A percentile compares a stretch with the other conserved stretches of the same genome.
phyloP scores from a whole-genome alignment of 2,113 vertebrate species.

The Natator depressus region DNA sequence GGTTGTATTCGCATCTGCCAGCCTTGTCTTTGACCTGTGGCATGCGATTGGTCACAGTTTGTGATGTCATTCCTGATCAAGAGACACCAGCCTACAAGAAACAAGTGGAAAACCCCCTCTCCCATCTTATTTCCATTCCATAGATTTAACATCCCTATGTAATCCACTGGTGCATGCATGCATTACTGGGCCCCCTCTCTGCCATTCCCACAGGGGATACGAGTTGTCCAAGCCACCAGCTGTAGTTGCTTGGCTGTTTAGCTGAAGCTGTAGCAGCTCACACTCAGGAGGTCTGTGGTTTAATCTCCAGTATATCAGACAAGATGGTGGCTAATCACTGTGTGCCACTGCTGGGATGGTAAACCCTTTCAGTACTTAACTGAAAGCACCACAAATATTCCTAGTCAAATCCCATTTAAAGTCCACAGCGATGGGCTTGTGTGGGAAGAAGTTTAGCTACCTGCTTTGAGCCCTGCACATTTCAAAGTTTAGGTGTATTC shows the following conservation, averaged over 20 bases:
- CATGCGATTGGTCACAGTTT: fast-evolving
- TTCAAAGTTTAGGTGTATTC: neutral
- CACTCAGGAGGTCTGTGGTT: neutral
- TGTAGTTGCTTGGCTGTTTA: neutral
- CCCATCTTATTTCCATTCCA: neutral
- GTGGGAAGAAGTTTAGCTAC: neutral
- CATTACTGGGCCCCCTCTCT: neutral
- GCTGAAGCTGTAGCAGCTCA: neutral
- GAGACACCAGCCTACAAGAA: neutral
- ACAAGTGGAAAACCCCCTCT: neutral
- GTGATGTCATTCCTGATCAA: neutral
- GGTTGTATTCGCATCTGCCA: neutral
- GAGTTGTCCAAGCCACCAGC: neutral
- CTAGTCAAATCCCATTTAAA: neutral
- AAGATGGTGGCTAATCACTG: neutral
- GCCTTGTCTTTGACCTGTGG: neutral
- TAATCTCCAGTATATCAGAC: neutral
- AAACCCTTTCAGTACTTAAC: neutral
- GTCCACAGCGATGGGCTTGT: neutral
- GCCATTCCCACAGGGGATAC: neutral
- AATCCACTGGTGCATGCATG: neutral
- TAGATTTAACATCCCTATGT: neutral
- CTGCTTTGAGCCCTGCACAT: neutral
- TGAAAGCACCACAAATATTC: neutral
- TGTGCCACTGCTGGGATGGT: neutral